phyloP scores from a whole-genome alignment of 1,140 invertebrate species.

The Cardiocondyla obscurior region DNA sequence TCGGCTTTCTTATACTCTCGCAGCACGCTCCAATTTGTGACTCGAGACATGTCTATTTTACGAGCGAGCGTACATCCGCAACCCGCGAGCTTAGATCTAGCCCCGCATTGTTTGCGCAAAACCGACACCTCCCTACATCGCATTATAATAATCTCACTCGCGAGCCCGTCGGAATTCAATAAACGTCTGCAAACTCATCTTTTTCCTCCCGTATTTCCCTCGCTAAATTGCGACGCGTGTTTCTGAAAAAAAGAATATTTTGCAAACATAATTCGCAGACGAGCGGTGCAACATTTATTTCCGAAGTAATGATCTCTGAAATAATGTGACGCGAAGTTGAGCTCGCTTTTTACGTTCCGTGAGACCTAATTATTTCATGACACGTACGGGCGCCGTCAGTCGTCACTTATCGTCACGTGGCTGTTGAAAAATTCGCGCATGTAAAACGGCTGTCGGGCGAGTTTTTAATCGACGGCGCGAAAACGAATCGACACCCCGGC shows the following conservation, averaged over 20 bases:
- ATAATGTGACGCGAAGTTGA: neutral
- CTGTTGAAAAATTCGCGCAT: slow-evolving; percentile 7
- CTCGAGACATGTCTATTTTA: slow-evolving; percentile 41
- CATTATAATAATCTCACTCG: neutral
- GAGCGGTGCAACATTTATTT: neutral
- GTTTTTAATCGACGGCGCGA: slow-evolving; percentile 1
- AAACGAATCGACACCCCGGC: neutral
- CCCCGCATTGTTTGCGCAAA: slow-evolving; percentile 31
- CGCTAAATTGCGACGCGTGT: neutral
- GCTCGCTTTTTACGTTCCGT: neutral
- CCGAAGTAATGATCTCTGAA: neutral
- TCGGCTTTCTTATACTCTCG: slow-evolving; percentile 50
- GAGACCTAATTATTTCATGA: slow-evolving; percentile 7
- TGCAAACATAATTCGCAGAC: neutral
- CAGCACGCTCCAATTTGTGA: slow-evolving; percentile 50
- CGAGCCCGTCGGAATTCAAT: neutral
- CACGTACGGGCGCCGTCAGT: slow-evolving; percentile 1
- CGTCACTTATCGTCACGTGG: neutral
- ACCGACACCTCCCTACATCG: neutral
- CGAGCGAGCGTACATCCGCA: slow-evolving; percentile 36
- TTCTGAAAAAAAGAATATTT: neutral
- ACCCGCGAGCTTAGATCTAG: neutral
- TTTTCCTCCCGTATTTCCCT: neutral
- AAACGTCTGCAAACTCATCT: neutral
- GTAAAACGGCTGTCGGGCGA: neutral